Base-by-base conservation (phyloP, 1,140 invertebrate species). In the Brachionus rotundiformis region DNA sequence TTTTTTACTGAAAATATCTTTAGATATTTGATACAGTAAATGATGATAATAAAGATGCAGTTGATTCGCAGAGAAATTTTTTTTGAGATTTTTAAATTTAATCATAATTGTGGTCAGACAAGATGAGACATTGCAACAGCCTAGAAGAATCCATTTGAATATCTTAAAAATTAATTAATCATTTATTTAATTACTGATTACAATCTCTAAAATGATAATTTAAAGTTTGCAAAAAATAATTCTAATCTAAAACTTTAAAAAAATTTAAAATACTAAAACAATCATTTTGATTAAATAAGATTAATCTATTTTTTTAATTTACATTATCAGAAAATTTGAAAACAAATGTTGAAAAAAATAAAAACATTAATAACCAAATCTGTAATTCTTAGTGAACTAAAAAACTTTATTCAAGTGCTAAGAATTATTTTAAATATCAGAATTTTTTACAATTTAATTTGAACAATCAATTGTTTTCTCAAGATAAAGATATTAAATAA, bases 1-100 rank as follows among this genome's bases (percentile, higher is more conserved):
- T 54, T 47, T 54, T 54, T 19, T 54, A 25, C 16, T 54, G 47
- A 54, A 54, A 54, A 54, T n/a, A 41, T 54, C 47, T 54, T 54
- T 23, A 54, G 47, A 54, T 19, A 54, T 54, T 8, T 6, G 47
- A 54, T 54, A 54, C 19, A 54, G 16, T 54, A 54, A 54, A 7
- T 25, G 47, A 16, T 54, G 47, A 54, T 19, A 54, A 19, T 54
- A 54, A 54, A 8, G 19, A 54, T 54, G 8, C 1, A 54, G 23
- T 54, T 7, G 47, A 54, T 54, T 16, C 19, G 23, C 16, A 19
- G 16, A 54, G 47, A n/a, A 54, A 54, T 19, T 7, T 54, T 54
- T 4, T 19, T 8, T 49, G n/a, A 5, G 7, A 39, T 41, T 41
- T 41, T 8, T 19, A 19, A 54, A 54, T 19, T 54, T 7, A 54